These are phyloP conservation scores for Alitta virens DNA, from an alignment of 2,888 invertebrate species.

Conservation along the genomic window DNA sequence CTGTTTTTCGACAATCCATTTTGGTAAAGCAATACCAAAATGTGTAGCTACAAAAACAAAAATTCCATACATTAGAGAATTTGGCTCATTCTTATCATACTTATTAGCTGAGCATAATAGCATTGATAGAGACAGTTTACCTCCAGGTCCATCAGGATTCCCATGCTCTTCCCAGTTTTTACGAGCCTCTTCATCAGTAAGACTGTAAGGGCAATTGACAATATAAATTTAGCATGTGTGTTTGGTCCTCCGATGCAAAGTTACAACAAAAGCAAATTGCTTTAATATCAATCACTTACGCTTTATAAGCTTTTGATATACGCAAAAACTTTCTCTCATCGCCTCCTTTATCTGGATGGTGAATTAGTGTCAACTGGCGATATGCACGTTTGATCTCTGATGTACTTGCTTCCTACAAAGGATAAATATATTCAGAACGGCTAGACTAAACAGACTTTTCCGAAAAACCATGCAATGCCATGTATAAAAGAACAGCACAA, in stretches of 20 bases:
- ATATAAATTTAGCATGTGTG: background rate
- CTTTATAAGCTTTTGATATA: conserved; percentile 80
- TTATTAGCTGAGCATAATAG: too few species aligned
- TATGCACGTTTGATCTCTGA: conserved; percentile 93
- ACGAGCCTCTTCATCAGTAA: conserved; percentile 95
- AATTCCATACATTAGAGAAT: background rate
- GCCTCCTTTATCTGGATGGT: conserved; percentile 90
- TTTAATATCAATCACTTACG: conserved; percentile 45
- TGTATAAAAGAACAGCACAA: too few species aligned
- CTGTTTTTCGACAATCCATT: conserved; percentile 99
- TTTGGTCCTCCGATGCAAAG: too few species aligned
- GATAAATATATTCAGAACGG: background rate
- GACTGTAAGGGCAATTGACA: conserved; percentile 62
- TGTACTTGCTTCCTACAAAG: conserved; percentile 72
- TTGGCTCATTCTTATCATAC: too few species aligned
- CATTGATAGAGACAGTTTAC: too few species aligned
- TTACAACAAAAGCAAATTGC: too few species aligned
- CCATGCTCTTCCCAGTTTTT: conserved; percentile 99
- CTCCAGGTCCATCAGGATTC: conserved; percentile 97
- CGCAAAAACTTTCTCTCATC: conserved; percentile 95
- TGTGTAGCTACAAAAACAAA: conserved; percentile 73
- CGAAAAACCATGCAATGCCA: too few species aligned
- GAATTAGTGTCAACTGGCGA: conserved; percentile 84
- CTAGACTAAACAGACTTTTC: too few species aligned
- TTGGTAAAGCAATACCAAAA: conserved; percentile 98